These are phyloP conservation scores for Mormyrops attenuatus DNA, from an alignment of 2,797 vertebrate species.

Conservation along the genomic window DNA sequence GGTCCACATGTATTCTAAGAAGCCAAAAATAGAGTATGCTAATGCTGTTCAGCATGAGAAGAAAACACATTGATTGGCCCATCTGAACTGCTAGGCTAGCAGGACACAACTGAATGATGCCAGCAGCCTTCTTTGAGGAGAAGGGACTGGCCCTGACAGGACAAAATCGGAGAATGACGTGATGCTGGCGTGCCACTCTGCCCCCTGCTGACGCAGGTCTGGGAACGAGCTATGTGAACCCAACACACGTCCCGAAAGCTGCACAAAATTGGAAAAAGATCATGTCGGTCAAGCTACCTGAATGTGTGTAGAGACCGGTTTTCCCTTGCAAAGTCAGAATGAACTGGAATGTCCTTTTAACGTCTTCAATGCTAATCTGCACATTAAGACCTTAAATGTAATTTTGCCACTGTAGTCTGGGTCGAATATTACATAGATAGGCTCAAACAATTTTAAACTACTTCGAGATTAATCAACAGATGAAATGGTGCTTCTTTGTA, in stretches of 20 bases:
- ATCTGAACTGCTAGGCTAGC: not conserved
- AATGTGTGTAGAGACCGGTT: not conserved
- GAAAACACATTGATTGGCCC: not conserved
- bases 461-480: constrained; percentile 37
- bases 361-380: not conserved
- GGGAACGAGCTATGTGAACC: not conserved
- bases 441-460: constrained; percentile 23
- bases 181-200: not conserved
- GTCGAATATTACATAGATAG: constrained; percentile 14
- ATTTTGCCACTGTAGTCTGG: constrained; percentile 17
- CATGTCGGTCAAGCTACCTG: not conserved
- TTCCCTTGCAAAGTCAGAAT: not conserved
- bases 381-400: constrained; percentile 10
- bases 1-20: not conserved
- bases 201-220: not conserved
- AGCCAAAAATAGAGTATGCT: not conserved
- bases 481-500: constrained; percentile 51
- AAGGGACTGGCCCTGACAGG: not conserved
- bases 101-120: not conserved
- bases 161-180: not conserved
- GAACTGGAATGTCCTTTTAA: constrained; percentile 12
- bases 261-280: constrained; percentile 5
- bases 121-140: not conserved
- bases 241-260: not conserved
- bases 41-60: not conserved